These are phyloP conservation scores for Amblyjoppa fuscipennis DNA, from an alignment of 2,888 invertebrate species.

Conservation along the genomic window DNA sequence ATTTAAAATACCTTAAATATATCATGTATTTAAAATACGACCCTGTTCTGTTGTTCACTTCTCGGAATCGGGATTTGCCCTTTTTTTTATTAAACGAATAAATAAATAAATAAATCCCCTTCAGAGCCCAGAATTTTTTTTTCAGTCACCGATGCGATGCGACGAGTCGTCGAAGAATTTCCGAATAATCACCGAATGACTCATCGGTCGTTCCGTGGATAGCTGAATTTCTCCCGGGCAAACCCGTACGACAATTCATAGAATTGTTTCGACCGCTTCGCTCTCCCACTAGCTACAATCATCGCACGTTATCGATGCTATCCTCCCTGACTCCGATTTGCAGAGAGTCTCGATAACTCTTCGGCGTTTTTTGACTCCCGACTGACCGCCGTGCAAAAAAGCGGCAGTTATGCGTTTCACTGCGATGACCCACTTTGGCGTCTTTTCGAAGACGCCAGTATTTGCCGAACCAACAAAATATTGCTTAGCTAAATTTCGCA, in stretches of 20 bases:
- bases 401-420: too few relatives aligned
- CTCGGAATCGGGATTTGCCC: not conserved
- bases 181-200: conserved; percentile 31
- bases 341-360: not conserved
- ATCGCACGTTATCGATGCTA: not conserved
- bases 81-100: not conserved
- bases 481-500: too few relatives aligned
- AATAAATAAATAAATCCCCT: not conserved
- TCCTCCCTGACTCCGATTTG: too few relatives aligned
- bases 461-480: too few relatives aligned
- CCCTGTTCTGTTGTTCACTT: too few relatives aligned
- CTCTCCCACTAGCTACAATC: conserved; percentile 36
- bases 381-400: too few relatives aligned
- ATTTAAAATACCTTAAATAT: not conserved
- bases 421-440: too few relatives aligned
- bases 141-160: not conserved
- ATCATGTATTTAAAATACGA: too few relatives aligned
- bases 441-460: too few relatives aligned
- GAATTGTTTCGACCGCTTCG: not conserved
- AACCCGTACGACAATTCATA: not conserved
- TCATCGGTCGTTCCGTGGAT: conserved; percentile 26
- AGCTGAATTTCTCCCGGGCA: conserved; percentile 21
- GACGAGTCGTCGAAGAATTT: conserved; percentile 30
- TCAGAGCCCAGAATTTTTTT: not conserved
- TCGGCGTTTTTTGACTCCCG: too few relatives aligned